Evolutionary conservation across 2,113 vertebrate genomes (phyloP).

Genomic region (Carassius auratus): DNA sequence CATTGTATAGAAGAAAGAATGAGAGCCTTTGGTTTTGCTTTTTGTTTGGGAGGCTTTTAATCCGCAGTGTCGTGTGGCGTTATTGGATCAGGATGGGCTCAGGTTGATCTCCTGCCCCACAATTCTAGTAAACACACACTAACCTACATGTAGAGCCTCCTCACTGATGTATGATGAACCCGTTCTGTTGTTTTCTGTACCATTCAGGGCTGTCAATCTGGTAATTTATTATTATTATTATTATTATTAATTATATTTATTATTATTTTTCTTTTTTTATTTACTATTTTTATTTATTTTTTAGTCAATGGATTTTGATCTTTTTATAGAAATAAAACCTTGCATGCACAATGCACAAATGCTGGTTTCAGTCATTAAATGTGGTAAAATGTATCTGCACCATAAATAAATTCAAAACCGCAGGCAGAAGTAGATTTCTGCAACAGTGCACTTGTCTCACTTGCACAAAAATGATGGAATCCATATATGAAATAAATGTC

Average conservation of each 20-base stretch:
- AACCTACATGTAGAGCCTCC: background rate
- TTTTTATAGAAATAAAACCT: too few species aligned
- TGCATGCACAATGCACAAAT: too few species aligned
- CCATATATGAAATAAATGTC: too few species aligned
- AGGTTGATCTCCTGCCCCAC: background rate
- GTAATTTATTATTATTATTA: background rate
- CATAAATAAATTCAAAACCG: too few species aligned
- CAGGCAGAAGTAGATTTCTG: too few species aligned
- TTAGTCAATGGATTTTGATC: too few species aligned
- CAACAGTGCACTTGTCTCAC: too few species aligned
- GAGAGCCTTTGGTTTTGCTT: background rate
- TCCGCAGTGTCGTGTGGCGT: background rate
- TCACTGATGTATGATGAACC: constrained; percentile 20
- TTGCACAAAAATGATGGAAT: too few species aligned
- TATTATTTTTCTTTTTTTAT: too few species aligned
- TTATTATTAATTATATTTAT: background rate
- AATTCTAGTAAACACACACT: background rate
- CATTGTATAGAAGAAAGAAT: background rate
- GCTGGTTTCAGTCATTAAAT: too few species aligned
- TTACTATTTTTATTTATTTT: too few species aligned
- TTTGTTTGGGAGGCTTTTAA: background rate
- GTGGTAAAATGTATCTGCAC: too few species aligned
- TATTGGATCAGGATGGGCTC: background rate
- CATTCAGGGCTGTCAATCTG: background rate
- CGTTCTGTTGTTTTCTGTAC: background rate